Conservation (phyloP, 2,113 vertebrate genomes). For the Aptenodytes patagonicus region DNA sequence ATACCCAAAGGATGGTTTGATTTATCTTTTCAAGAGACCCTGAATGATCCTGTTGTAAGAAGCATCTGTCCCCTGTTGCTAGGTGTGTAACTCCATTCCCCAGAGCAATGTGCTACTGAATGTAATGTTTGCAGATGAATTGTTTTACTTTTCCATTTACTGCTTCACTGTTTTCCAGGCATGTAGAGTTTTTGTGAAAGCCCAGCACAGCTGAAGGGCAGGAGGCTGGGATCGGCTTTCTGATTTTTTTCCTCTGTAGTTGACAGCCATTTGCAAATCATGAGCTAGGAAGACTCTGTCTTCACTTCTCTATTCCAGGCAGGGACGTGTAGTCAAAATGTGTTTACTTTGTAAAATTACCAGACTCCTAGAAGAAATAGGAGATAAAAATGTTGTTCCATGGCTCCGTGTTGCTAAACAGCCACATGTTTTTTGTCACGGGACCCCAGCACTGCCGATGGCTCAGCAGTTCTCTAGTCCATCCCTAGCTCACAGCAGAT, state of each 20-base stretch:
- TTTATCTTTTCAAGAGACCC: neutral
- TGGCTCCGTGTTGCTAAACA: accelerated
- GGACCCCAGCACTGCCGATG: accelerated
- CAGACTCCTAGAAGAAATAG: neutral
- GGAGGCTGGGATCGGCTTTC: neutral
- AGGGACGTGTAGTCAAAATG: neutral
- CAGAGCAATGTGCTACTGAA: neutral
- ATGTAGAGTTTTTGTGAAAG: neutral
- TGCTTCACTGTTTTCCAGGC: neutral
- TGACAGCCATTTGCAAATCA: neutral
- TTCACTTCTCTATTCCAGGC: neutral
- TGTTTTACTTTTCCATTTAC: neutral
- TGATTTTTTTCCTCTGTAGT: neutral
- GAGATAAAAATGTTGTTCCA: neutral
- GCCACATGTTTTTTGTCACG: neutral
- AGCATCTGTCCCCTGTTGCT: neutral
- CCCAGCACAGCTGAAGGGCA: neutral
- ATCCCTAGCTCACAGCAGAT: neutral
- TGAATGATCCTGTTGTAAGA: neutral
- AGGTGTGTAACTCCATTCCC: neutral
- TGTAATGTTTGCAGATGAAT: neutral
- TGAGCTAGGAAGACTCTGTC: neutral
- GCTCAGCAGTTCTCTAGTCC: neutral
- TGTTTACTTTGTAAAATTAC: neutral
- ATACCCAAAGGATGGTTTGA: neutral